phyloP scores from a whole-genome alignment of 2,888 invertebrate species.

The Hedychridium roseum region DNA sequence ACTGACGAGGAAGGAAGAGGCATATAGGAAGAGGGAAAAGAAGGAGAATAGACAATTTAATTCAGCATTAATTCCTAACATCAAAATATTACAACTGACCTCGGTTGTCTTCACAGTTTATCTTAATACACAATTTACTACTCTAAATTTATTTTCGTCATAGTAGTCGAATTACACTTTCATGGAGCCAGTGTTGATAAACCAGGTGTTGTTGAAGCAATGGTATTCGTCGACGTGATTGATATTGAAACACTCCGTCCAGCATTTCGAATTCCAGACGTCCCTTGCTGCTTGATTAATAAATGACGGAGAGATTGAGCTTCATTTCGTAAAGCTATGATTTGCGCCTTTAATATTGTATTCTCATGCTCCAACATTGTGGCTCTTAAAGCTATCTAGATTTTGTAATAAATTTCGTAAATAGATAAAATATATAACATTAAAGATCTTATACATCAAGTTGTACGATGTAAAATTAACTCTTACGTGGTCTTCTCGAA shows the following conservation, averaged over 20 bases:
- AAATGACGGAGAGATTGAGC: constrained; percentile 75
- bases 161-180: too few relatives aligned
- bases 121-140: too few relatives aligned
- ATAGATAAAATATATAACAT: background rate
- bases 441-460: background rate
- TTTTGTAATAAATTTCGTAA: constrained; percentile 16
- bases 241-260: background rate
- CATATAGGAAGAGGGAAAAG: too few relatives aligned
- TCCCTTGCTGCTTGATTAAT: constrained; percentile 65
- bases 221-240: background rate
- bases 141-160: too few relatives aligned
- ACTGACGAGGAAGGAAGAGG: too few relatives aligned
- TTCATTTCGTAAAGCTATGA: constrained; percentile 82
- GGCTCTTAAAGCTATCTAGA: constrained; percentile 82
- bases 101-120: too few relatives aligned
- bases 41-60: too few relatives aligned
- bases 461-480: constrained; percentile 1
- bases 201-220: too few relatives aligned
- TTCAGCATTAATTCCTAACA: too few relatives aligned
- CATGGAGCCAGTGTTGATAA: too few relatives aligned
- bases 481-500: constrained; percentile 83
- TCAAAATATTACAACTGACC: too few relatives aligned
- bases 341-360: constrained; percentile 83
- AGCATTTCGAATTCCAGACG: too few relatives aligned
- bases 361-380: constrained; percentile 89